Evolutionary conservation across 2,888 invertebrate species (phyloP).

Genomic region (Athalia cordata): DNA sequence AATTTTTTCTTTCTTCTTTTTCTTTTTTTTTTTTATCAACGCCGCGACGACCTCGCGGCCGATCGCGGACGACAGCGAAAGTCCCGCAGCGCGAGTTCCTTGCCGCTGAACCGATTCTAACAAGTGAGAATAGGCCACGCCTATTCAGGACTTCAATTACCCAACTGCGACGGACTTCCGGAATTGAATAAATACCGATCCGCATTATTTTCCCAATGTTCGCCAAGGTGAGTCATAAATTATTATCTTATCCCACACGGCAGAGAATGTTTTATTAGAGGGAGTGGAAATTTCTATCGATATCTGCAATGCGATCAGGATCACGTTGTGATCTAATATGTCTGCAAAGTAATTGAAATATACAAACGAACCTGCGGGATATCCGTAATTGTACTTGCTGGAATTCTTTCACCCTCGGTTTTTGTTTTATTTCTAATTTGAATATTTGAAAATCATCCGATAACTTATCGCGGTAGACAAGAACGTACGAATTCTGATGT

Average conservation of each 20-base stretch:
- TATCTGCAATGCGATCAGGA: no score
- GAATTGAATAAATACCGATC: neutral
- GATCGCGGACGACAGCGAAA: conserved; percentile 31
- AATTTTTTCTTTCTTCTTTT: conserved; percentile 3
- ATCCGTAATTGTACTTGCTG: no score
- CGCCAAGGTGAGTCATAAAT: neutral
- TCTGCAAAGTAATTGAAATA: neutral
- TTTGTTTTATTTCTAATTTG: no score
- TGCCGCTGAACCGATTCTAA: no score
- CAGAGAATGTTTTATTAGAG: no score
- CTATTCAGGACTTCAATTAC: conserved; percentile 30
- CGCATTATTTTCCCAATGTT: neutral
- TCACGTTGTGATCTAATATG: no score
- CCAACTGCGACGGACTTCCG: conserved; percentile 28
- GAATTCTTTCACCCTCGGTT: no score
- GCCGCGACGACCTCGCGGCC: conserved; percentile 23
- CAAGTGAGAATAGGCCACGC: conserved; percentile 26
- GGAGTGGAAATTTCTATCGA: no score
- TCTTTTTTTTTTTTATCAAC: conserved; percentile 24
- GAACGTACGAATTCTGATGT: neutral
- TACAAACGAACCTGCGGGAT: neutral
- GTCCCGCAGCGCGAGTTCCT: neutral
- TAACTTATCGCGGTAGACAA: neutral
- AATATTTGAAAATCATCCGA: neutral
- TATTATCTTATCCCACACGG: no score